Base-by-base conservation (phyloP, 2,888 invertebrate genomes). In the Amphipyra berbera region DNA sequence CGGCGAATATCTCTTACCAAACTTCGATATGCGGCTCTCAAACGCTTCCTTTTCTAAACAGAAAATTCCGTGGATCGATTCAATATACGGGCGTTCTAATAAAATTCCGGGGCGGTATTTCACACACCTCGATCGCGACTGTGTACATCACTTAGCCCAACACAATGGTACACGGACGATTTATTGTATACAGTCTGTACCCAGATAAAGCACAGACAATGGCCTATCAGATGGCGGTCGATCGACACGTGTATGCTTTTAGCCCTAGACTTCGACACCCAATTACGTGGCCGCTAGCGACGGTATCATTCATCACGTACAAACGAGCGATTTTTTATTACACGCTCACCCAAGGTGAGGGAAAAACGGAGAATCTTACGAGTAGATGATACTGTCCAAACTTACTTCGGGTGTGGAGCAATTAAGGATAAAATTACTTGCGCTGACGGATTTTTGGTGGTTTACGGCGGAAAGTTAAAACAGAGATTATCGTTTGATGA, bases 221-320 rank as follows among this genome's bases (percentile, higher is more conserved):
- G 86, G 91, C 79, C 88, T 89, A 91, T 90, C 90, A 84, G 90
- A 90, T 90, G 85, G 85, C 86, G 85, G 82, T 76, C 68, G 84
- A 86, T 87, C 88, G 81, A 93, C 94, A 94, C 86, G 94, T 93
- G 93, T 94, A 92, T 93, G 94, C 94, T 94, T 92, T 94, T 92
- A 94, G 90, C 87, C 77, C 83, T 83, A 90, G 88, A 88, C 92
- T 91, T 91, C 90, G 91, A 91, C 92, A 91, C 90, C 92, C 92
- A 93, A 94, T 95, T 94, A 94, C 90, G 87, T 84, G 83, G 82
- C 81, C 76, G 83, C 85, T 84, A 89, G 84, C 87, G 83, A 75
- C 73, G 69, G 77, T 71, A 83, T 90, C 92, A 91, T 92, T 92
- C 89, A 92, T 93, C 93, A 93, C 88, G 82, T 81, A 81, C 88